Evolutionary conservation across 2,797 vertebrate species (phyloP).

Genomic region (Eutrigla gurnardus): DNA sequence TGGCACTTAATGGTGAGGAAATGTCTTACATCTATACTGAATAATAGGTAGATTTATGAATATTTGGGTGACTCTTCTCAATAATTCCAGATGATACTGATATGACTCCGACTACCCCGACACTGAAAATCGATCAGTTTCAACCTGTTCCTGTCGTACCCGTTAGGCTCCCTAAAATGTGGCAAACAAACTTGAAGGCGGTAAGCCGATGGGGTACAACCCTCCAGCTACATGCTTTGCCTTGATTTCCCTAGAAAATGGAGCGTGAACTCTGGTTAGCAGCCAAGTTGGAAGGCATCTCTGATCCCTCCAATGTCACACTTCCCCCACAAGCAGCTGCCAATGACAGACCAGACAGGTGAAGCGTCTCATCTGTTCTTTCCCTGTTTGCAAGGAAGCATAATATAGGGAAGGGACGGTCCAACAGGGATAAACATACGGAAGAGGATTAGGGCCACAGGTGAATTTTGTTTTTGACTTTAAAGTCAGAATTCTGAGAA

Average conservation of each 20-base stretch:
- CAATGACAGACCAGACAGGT: constrained; percentile 8
- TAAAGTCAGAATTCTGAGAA: no score
- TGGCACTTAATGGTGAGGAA: no score
- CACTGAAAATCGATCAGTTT: no score
- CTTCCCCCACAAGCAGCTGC: background rate
- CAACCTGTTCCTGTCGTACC: background rate
- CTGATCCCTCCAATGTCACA: background rate
- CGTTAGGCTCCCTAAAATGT: background rate
- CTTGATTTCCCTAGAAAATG: constrained; percentile 23
- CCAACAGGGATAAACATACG: no score
- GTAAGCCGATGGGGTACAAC: background rate
- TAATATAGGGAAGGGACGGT: constrained; percentile 47
- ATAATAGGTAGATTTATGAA: no score
- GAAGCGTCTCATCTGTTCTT: background rate
- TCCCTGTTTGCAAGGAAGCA: background rate
- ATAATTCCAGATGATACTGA: no score
- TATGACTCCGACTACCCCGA: no score
- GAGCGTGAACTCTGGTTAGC: background rate
- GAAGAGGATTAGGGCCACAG: no score
- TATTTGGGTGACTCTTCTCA: no score
- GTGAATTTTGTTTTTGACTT: no score
- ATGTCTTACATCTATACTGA: no score
- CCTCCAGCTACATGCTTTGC: background rate
- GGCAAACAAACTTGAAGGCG: background rate
- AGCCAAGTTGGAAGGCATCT: constrained; percentile 25